These are phyloP conservation scores for Hyles vespertilio DNA, from an alignment of 1,140 invertebrate species.

Conservation along the genomic window DNA sequence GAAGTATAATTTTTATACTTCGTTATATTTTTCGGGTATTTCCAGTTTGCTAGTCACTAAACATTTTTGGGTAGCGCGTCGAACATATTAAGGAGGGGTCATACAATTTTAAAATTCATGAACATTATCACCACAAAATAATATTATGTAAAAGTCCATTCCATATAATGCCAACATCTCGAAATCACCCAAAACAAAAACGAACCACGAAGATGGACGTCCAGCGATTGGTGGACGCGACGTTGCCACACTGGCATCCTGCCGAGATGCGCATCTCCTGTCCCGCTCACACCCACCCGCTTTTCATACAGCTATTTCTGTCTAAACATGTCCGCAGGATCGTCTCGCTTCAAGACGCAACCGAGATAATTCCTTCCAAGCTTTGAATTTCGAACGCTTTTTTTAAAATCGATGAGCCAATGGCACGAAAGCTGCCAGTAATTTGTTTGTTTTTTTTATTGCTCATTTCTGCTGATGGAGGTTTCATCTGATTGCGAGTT, in stretches of 20 bases:
- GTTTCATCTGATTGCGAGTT: slow-evolving; percentile 26
- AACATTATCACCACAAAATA: background rate
- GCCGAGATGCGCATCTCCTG: slow-evolving; percentile 46
- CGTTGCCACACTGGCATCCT: slow-evolving; percentile 62
- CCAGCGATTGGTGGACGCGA: slow-evolving; percentile 67
- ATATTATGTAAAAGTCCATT: slow-evolving; percentile 1
- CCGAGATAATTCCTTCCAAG: slow-evolving; percentile 69
- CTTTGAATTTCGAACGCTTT: slow-evolving; percentile 61
- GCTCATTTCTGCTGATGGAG: slow-evolving; percentile 8
- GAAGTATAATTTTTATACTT: too few species aligned
- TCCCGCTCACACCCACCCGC: slow-evolving; percentile 30
- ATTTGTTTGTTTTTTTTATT: slow-evolving; percentile 18
- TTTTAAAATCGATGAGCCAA: slow-evolving; percentile 53
- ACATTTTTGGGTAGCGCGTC: too few species aligned
- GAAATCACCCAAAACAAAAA: slow-evolving; percentile 42
- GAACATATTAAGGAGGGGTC: too few species aligned
- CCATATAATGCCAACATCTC: background rate
- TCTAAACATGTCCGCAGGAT: slow-evolving; percentile 59
- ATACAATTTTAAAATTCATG: background rate
- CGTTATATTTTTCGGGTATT: too few species aligned
- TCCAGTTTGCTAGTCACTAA: too few species aligned
- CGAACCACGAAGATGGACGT: slow-evolving; percentile 50
- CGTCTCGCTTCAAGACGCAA: slow-evolving; percentile 69
- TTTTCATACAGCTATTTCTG: slow-evolving; percentile 26
- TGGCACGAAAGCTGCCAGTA: slow-evolving; percentile 32